Evolutionary conservation across 1,140 invertebrate species (phyloP), one percentile per base, ranked within the genome.

Genomic region (Platyura marginata): DNA sequence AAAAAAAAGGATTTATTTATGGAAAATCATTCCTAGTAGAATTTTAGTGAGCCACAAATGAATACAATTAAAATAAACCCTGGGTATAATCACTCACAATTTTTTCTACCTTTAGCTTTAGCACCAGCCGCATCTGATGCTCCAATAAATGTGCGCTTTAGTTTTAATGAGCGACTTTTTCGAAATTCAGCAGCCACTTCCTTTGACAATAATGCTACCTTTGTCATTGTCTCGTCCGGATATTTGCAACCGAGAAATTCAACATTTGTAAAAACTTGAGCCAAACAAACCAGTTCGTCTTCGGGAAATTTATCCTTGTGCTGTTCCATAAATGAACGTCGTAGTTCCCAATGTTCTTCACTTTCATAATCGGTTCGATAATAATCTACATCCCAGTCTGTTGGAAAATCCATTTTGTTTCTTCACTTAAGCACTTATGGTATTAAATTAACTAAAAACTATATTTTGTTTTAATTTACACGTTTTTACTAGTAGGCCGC

Each of bases 201-300:
- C 54, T 75, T 63, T 0, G 82, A 77, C 32, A 89, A 55, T 53
- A 81, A 74, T 1, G 72, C 70, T 42, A 90, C 73, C 32, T 76
- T 55, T 18, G 69, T 63, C 88, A 91, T 91, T 0, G 84, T 82
- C 49, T 77, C 69, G 32, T 65, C 55, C 19, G 84, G 83, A 64
- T 90, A 90, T 51, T 79, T 84, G 67, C 84, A 88, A 34, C 84
- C 84, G 51, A 90, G 65, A 42, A 87, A 72, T 57, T 88, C 84
- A 32, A 88, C 68, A 58, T 90, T 91, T 0, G 74, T 70, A 54
- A 87, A 88, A 10, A 82, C 80, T 64, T 81, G 75, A 11, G 84
- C 81, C 41, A 89, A 65, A 60, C 83, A 88, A 25, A 89, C 66
- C 9, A 91, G 61, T 47, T 77, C 68, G 36, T 86, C 76, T 58